phyloP scores from a whole-genome alignment of 2,113 vertebrate genomes.

The Muntiacus reevesi region DNA sequence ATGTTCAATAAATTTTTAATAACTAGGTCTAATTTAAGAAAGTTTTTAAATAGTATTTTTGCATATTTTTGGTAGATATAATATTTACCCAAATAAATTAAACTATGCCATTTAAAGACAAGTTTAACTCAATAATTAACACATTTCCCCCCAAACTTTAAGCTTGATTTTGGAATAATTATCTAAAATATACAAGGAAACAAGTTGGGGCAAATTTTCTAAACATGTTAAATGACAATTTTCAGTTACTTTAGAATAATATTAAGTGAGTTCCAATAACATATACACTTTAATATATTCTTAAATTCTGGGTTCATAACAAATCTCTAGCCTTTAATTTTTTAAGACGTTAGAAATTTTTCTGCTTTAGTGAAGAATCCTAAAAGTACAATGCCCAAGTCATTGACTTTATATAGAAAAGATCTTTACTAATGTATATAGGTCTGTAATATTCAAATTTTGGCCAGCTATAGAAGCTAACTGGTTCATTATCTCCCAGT shows the following conservation, averaged over 20 bases:
- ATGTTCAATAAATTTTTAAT: neutral
- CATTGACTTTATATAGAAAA: neutral
- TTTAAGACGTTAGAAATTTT: neutral
- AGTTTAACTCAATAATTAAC: neutral
- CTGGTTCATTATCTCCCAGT: neutral
- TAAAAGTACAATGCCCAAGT: neutral
- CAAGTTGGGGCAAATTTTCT: neutral
- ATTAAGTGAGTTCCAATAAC: neutral
- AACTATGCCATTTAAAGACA: neutral
- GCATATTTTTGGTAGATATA: neutral
- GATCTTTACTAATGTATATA: neutral
- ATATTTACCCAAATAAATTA: neutral
- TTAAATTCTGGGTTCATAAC: neutral
- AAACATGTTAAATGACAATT: neutral
- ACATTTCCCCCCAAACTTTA: neutral
- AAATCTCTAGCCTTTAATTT: neutral
- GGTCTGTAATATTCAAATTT: neutral
- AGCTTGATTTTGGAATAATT: neutral
- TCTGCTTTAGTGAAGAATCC: neutral
- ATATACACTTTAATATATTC: neutral
- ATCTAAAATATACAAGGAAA: neutral
- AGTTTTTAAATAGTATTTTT: neutral
- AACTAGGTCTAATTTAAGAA: neutral
- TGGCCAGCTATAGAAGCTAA: neutral
- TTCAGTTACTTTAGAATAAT: neutral